Base-by-base conservation (phyloP, 2,113 vertebrate genomes). In the Peromyscus polionotus region DNA sequence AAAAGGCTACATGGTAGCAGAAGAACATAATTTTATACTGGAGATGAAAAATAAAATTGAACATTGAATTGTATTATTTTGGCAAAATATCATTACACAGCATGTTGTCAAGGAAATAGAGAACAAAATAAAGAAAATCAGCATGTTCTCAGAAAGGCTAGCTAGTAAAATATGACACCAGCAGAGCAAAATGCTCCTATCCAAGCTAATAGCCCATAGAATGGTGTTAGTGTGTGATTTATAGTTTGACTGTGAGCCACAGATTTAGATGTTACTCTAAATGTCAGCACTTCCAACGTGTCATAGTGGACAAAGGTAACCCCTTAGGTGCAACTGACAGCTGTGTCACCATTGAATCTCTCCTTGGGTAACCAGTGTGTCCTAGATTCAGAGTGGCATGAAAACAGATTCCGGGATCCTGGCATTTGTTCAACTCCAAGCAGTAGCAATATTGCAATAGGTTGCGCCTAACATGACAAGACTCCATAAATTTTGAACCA, bases 1-100 rank as follows among this genome's bases (percentile, higher is more conserved):
- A n/a, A 24, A 20, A 87, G 36, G 75, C 22, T 7, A 0, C 7
- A 93, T 39, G 39, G 76, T 24, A 93, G 17, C 24, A 39, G 73
- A 91, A 65, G 51, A 96, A 3, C 45, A 61, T 90, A 92, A 19
- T 94, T 19, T 12, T 76, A 84, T 93, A 77, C 16, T 76, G 17
- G 57, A 96, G 28, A 84, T 39, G 3, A 76, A 94, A 95, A 93
- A 88, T 76, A 84, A 92, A 94, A 86, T 26, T 36, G 45, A 96
- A 94, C 63, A 94, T 73, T 94, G 57, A 96, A 67, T 92, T 94
- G 95, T 96, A 96, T 88, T 94, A 39, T 93, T 94, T 96, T 93
- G 51, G 28, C 7, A 91, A 85, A 94, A 94, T 91, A 90, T 91
- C 54, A 79, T 93, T 96, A 96, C 96, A 67, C 36, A 92, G n/a